These are phyloP conservation scores for Ceyx margarethae DNA, from an alignment of 2,113 vertebrate species.

Conservation along the genomic window DNA sequence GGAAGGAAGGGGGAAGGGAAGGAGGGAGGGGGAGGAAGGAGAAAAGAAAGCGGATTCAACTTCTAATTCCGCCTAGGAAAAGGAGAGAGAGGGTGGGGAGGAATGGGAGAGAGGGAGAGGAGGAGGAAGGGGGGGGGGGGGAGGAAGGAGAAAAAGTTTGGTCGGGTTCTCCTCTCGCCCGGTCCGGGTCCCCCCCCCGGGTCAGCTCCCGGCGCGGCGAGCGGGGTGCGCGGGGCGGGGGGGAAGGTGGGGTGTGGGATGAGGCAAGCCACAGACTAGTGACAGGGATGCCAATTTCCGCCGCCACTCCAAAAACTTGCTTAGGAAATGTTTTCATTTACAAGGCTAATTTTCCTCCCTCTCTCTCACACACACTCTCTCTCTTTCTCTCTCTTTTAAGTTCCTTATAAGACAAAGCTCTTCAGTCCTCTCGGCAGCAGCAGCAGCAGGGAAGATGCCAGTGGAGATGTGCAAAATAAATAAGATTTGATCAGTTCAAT, in stretches of 20 bases:
- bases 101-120: no score
- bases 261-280: conserved; percentile 61
- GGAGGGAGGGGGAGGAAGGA: background rate
- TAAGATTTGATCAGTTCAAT: conserved; percentile 66
- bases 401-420: conserved; percentile 74
- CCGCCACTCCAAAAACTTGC: conserved; percentile 73
- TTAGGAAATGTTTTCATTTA: conserved; percentile 75
- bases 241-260: conserved; percentile 69
- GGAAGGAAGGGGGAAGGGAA: background rate
- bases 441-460: conserved; percentile 69
- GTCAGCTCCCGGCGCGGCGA: conserved; percentile 65
- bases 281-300: conserved; percentile 68
- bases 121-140: conserved; percentile 14
- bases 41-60: no score
- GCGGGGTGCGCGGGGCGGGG: conserved; percentile 65
- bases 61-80: no score
- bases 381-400: conserved; percentile 56
- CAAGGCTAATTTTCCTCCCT: conserved; percentile 66
- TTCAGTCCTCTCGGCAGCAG: conserved; percentile 65
- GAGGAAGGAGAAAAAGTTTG: conserved; percentile 65
- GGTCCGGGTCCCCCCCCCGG: conserved; percentile 54
- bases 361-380: conserved; percentile 12
- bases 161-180: conserved; percentile 20
- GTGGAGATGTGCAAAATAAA: conserved; percentile 65
- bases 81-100: no score